These are phyloP conservation scores for Formica exsecta DNA, from an alignment of 1,140 invertebrate species.

Conservation along the genomic window DNA sequence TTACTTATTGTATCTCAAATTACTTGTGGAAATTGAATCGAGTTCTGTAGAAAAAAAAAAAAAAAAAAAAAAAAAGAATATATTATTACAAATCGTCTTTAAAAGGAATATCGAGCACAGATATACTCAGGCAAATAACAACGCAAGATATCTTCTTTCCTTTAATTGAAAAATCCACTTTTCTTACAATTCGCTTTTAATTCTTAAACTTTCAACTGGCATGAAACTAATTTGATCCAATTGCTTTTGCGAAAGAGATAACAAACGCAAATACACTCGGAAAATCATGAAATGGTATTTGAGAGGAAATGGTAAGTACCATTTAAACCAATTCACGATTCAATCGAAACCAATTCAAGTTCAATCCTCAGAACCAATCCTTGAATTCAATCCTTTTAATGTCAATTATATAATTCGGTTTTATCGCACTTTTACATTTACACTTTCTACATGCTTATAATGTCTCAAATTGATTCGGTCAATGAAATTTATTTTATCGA, in stretches of 20 bases:
- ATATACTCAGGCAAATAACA: background rate
- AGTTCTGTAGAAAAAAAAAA: background rate
- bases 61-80: background rate
- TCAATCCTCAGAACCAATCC: background rate
- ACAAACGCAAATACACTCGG: background rate
- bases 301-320: background rate
- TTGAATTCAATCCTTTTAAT: background rate
- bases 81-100: background rate
- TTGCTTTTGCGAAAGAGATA: background rate
- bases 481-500: background rate
- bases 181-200: background rate
- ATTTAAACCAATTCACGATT: constrained; percentile 15
- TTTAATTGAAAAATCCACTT: background rate
- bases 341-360: background rate
- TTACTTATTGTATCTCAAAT: background rate
- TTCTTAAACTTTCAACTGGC: background rate
- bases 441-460: background rate
- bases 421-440: background rate
- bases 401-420: background rate
- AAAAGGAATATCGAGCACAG: background rate
- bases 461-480: background rate
- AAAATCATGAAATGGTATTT: constrained; percentile 3
- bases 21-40: background rate
- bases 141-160: background rate
- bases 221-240: background rate